Percentiles rank a stretch among this genome's conserved stretches.
These are phyloP conservation scores for Glaucidium brasilianum DNA, from an alignment of 2,113 vertebrate genomes.

Conservation along the genomic window DNA sequence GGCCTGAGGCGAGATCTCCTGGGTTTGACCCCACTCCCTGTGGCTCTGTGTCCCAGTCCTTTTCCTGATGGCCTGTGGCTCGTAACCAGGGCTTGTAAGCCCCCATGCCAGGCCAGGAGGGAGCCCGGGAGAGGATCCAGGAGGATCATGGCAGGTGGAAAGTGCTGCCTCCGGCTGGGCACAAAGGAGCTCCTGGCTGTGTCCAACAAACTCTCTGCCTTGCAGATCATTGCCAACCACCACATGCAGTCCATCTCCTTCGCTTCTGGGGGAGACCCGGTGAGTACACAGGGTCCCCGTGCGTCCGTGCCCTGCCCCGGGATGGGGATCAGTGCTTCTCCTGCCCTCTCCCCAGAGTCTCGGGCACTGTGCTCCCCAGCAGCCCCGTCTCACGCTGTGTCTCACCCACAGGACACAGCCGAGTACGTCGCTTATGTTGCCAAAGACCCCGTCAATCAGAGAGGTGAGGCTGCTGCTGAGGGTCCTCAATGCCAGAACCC, in stretches of 20 bases:
- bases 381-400: background rate
- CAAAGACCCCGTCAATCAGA: slow-evolving; percentile 98
- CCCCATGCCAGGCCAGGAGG: background rate
- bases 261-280: slow-evolving; percentile 93
- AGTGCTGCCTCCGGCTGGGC: background rate
- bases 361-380: background rate
- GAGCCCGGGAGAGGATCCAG: background rate
- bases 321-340: background rate
- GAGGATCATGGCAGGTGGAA: rapidly evolving
- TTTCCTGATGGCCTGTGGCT: background rate
- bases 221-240: slow-evolving; percentile 95
- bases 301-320: rapidly evolving
- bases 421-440: slow-evolving; percentile 89
- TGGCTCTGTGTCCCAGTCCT: background rate
- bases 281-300: slow-evolving; percentile 68
- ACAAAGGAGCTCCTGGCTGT: background rate
- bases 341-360: background rate
- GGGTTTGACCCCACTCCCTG: background rate
- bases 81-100: background rate
- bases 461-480: slow-evolving; percentile 80
- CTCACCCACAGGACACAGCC: slow-evolving; percentile 70
- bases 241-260: slow-evolving; percentile 98
- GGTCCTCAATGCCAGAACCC: background rate
- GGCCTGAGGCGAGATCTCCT: background rate
- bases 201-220: background rate